Evolutionary conservation across 2,113 vertebrate species (phyloP).

Genomic region (Nettapus auritus): DNA sequence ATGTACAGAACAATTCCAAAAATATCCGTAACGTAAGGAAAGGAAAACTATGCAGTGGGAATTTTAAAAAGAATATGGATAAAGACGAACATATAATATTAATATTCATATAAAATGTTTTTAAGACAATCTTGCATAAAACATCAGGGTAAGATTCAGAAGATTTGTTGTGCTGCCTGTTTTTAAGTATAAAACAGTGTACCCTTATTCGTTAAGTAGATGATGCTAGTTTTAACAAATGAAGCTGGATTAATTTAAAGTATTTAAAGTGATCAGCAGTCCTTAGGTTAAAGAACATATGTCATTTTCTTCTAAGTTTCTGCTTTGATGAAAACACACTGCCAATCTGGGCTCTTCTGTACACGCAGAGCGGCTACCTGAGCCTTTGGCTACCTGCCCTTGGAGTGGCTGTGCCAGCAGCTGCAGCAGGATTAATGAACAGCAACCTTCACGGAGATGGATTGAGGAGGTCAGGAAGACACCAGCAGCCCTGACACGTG

Average conservation of each 20-base stretch:
- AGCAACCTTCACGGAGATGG: conserved; percentile 73
- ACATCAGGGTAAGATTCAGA: background rate
- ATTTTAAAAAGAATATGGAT: background rate
- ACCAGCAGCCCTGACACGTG: conserved; percentile 75
- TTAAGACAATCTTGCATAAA: background rate
- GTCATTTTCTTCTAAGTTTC: conserved; percentile 72
- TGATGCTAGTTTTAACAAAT: conserved; percentile 75
- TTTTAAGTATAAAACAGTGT: background rate
- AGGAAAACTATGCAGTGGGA: accelerated
- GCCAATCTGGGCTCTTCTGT: background rate
- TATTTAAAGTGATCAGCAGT: conserved; percentile 68
- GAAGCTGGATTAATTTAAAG: conserved; percentile 72
- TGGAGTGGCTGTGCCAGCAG: conserved; percentile 71
- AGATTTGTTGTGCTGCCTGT: background rate
- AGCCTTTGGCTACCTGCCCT: conserved; percentile 76
- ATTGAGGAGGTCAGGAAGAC: conserved; percentile 71
- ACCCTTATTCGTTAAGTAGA: conserved; percentile 41
- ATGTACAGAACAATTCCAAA: background rate
- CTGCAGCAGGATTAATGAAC: conserved; percentile 81
- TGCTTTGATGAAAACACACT: background rate
- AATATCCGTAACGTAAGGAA: background rate
- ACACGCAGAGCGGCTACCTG: conserved; percentile 77
- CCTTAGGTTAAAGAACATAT: conserved; percentile 80
- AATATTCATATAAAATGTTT: background rate
- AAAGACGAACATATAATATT: accelerated